Evolutionary conservation across 2,888 invertebrate species (phyloP), one percentile per base, ranked within the genome.

Genomic region (Epiblema foenella): DNA sequence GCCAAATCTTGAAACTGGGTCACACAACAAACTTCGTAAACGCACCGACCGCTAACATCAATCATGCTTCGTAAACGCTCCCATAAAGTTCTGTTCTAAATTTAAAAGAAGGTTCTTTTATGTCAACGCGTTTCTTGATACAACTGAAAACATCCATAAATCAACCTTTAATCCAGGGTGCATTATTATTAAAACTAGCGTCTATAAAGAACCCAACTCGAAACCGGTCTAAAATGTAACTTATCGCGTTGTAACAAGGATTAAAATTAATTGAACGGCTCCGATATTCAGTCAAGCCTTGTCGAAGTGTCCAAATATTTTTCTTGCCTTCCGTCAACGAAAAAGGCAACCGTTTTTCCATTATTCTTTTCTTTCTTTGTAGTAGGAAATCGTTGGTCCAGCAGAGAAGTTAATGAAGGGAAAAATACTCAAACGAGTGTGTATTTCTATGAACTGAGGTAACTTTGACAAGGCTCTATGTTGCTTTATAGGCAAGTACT

Each of bases 271-370:
- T 62, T 68, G 62, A 57, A 20, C 33, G 66, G 57, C 68, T 74
- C 62, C 58, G 75, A 78, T 80, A 79, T 75, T 75, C 70, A 72
- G 74, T 73, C 69, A 73, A 74, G 73, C 74, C 75, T 66, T 74
- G 74, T 74, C 74, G 77, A 77, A 81, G 77, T 83, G 83, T 80
- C 81, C 84, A 83, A 85, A 85, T 83, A 81, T 84, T 83, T 83
- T 84, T 78, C 79, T 77, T 76, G 74, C 75, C 76, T 78, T 81
- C 76, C 77, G 75, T 77, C 79, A 77, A 74, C 74, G 78, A 77
- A 74, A 80, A 81, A 80, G 78, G 78, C 80, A 76, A 68, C 77
- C 74, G 74, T 76, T 75, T 77, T 77, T 74, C 65, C 73, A 75
- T 77, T 78, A 77, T 77, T 76, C 75, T 76, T 77, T 78, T 77